Evolutionary conservation across 2,113 vertebrate genomes (phyloP), one percentile per base, ranked within the genome.

Genomic region (Leiothrix lutea): DNA sequence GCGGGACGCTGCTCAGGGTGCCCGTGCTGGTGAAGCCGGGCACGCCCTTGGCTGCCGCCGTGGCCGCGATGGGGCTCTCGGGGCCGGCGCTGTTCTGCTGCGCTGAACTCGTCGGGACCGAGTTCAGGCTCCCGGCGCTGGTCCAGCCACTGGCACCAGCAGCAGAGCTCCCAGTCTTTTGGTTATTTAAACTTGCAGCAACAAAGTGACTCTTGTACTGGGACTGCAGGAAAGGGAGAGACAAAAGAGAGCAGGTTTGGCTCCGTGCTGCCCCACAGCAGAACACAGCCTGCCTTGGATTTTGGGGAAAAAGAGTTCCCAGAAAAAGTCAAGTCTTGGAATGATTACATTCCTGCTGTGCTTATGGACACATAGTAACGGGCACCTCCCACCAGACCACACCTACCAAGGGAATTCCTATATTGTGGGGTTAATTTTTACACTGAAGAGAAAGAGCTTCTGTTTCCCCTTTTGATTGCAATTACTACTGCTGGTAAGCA

Each of bases 181-280:
- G 99, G 72, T 99, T 98, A 77, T 97, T 98, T 71, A 99, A 98
- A 69, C 99, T 99, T 31, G 99, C 99, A 21, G 99, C 99, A 73
- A 99, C 98, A 88, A 99, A 99, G 97, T 99, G 99, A 95, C 99
- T 99, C 95, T 99, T 99, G 86, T 99, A 99, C 75, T 99, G 99
- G 61, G 99, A 98, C 99, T 99, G 56, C 48, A 40, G 33, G 80
- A 88, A 45, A 96, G 53, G 47, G 33, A 93, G 85, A 50, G 66
- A 97, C 35, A 42, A 74, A 40, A 64, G 51, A 77, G 33, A 94
- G 78, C 29, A 11, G 2, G 69, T 83, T 95, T 66, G 80, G 9
- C 33, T 92, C 65, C 5, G 25, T 1, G 1, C n/a, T 36, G 60
- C 26, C 20, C 16, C 57, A 40, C 9, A 23, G 36, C 36, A 38